A percentile compares a stretch with the other conserved stretches of the same genome.
Evolutionary conservation across 1,140 invertebrate species (phyloP).

Genomic region (Ceratoteleas bidentatus): DNA sequence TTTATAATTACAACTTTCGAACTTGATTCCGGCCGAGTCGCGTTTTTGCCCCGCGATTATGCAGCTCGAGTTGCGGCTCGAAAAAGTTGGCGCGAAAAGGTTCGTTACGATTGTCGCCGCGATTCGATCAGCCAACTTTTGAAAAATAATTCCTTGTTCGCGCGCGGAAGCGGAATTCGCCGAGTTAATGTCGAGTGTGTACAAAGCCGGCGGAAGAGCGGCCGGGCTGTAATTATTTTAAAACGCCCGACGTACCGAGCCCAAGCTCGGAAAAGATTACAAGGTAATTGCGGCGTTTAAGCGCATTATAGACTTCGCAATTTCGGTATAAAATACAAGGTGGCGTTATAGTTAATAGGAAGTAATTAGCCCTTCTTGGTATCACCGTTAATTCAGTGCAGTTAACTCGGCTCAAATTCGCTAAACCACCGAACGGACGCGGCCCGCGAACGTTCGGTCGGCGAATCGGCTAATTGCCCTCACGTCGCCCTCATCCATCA

Average conservation of each 20-base stretch:
- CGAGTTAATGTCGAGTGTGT: constrained; percentile 27
- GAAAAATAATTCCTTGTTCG: constrained; percentile 41
- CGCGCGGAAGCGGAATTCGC: constrained; percentile 27
- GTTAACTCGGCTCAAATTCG: constrained; percentile 26
- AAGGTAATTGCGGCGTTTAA: constrained; percentile 51
- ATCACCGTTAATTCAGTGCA: constrained; percentile 21
- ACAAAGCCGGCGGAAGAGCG: constrained; percentile 27
- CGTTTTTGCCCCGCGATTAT: neutral
- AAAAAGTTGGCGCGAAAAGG: neutral
- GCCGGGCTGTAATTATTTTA: constrained; percentile 53
- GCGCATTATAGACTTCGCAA: constrained; percentile 48
- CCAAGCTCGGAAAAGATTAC: constrained; percentile 45
- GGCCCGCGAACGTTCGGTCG: neutral
- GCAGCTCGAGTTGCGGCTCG: neutral
- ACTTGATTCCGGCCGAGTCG: constrained; percentile 1
- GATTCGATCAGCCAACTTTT: constrained; percentile 25
- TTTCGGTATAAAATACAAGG: constrained; percentile 44
- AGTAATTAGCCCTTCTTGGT: constrained; percentile 33
- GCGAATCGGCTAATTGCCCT: neutral
- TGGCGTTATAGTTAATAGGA: constrained; percentile 33
- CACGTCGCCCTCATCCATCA: neutral
- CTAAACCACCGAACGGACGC: neutral
- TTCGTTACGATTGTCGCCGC: neutral
- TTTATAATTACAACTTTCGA: constrained; percentile 15
- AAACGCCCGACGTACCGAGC: constrained; percentile 36